These are phyloP conservation scores for Artemia sinica DNA, from an alignment of 2,888 invertebrate species.

Conservation along the genomic window DNA sequence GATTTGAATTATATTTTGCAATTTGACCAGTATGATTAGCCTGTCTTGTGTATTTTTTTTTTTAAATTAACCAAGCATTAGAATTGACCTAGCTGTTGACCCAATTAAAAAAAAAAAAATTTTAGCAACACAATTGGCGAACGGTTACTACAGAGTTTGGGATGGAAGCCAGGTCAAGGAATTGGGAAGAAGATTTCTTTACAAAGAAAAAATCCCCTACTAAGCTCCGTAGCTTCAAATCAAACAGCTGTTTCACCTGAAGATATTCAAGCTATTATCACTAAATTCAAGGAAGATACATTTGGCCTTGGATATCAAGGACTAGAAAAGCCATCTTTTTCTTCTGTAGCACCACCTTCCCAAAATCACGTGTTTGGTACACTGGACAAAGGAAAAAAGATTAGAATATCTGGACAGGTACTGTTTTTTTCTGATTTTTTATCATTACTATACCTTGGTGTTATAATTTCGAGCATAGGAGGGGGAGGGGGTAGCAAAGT, in stretches of 20 bases:
- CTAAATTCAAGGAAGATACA: slow-evolving; percentile 56
- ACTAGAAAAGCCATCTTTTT: slow-evolving; percentile 46
- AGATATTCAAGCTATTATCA: slow-evolving; percentile 55
- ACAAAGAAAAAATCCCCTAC: slow-evolving; percentile 30
- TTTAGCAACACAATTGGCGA: slow-evolving; percentile 71
- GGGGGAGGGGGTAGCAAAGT: too few species aligned
- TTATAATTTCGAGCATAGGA: too few species aligned
- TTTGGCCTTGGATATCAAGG: slow-evolving; percentile 63
- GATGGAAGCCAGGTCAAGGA: slow-evolving; percentile 79
- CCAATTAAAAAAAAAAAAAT: background rate
- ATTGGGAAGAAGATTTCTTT: slow-evolving; percentile 44
- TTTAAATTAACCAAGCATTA: too few species aligned
- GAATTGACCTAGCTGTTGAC: too few species aligned
- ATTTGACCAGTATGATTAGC: too few species aligned
- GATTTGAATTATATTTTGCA: too few species aligned
- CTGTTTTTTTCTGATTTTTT: too few species aligned
- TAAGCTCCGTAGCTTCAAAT: slow-evolving; percentile 23
- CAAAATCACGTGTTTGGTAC: slow-evolving; percentile 64
- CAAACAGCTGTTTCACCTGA: slow-evolving; percentile 52
- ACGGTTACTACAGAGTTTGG: slow-evolving; percentile 66
- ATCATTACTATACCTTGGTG: too few species aligned
- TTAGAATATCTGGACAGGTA: slow-evolving; percentile 11
- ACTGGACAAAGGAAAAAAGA: slow-evolving; percentile 35
- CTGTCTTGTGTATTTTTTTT: too few species aligned
- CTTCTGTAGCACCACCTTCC: slow-evolving; percentile 52